Conservation (phyloP, 1,140 invertebrate species). For the Macrobrachium rosenbergii region DNA sequence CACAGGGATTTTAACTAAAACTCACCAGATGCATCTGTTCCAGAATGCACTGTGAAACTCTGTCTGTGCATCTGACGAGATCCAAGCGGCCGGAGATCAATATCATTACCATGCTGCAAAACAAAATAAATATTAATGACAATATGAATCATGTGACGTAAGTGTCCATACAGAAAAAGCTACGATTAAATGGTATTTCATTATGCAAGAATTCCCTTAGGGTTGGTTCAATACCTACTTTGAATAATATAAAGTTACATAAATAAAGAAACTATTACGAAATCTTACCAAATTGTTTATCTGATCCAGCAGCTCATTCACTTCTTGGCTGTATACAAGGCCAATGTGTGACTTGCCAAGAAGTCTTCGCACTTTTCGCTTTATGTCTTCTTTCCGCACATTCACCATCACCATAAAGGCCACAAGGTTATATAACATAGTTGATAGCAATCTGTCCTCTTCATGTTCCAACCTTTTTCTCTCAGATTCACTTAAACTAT, state of each 20-base stretch:
- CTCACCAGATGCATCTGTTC: slow-evolving; percentile 85
- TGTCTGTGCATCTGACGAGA: slow-evolving; percentile 94
- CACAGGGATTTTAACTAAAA: not conserved
- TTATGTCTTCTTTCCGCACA: slow-evolving; percentile 87
- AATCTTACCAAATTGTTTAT: slow-evolving; percentile 90
- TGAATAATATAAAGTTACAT: too few species aligned
- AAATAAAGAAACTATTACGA: slow-evolving; percentile 6
- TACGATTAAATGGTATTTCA: too few species aligned
- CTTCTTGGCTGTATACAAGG: slow-evolving; percentile 95
- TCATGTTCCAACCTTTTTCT: slow-evolving; percentile 97
- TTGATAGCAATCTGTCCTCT: slow-evolving; percentile 95
- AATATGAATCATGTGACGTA: not conserved
- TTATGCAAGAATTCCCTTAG: not conserved
- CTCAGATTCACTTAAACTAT: slow-evolving; percentile 92
- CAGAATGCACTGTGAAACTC: slow-evolving; percentile 97
- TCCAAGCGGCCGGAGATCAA: slow-evolving; percentile 90
- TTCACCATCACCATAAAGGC: slow-evolving; percentile 96
- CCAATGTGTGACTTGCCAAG: slow-evolving; percentile 99
- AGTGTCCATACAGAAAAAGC: too few species aligned
- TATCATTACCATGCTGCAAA: slow-evolving; percentile 87
- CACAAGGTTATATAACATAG: slow-evolving; percentile 95
- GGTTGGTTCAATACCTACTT: too few species aligned
- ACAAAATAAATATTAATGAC: not conserved
- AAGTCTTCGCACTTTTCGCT: slow-evolving; percentile 92
- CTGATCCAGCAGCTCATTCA: slow-evolving; percentile 96